phyloP scores from a whole-genome alignment of 53 echinoderm and acorn worm genomes.

The Echinometra lucunter region DNA sequence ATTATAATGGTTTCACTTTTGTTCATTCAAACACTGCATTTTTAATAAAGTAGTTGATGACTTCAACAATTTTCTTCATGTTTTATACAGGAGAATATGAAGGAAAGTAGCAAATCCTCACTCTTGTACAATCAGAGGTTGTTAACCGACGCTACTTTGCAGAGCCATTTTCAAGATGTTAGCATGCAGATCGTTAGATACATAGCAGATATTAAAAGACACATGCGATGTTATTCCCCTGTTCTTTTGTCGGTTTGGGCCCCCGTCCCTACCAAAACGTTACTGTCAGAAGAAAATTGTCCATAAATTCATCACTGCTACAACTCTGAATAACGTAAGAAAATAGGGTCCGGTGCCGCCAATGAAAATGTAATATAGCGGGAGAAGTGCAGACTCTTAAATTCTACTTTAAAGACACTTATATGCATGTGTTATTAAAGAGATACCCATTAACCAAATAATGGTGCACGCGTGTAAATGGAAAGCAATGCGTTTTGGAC shows the following conservation, averaged over 20 bases:
- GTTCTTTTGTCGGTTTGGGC: neutral
- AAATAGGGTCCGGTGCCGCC: neutral
- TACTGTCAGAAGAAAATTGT: constrained; percentile 10
- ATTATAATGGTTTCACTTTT: neutral
- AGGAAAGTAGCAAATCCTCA: neutral
- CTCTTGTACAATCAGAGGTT: neutral
- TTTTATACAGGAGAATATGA: neutral
- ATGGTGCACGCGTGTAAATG: constrained; percentile 48
- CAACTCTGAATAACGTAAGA: neutral
- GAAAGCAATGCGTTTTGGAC: constrained; percentile 15
- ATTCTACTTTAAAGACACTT: constrained; percentile 46
- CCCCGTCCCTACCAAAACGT: neutral
- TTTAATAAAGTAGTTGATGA: neutral
- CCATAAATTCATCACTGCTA: constrained; percentile 2
- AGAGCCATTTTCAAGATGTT: neutral
- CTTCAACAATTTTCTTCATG: neutral
- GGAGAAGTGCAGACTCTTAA: constrained; percentile 29
- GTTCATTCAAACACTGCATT: neutral
- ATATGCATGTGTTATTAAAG: constrained; percentile 21
- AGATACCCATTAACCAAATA: constrained; percentile 9
- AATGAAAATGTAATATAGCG: neutral
- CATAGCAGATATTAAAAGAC: neutral
- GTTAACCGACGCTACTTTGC: neutral
- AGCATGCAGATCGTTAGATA: neutral
- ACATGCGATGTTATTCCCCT: neutral